Evolutionary conservation across 2,888 invertebrate genomes (phyloP).

Genomic region (Tryphoninae sp.): DNA sequence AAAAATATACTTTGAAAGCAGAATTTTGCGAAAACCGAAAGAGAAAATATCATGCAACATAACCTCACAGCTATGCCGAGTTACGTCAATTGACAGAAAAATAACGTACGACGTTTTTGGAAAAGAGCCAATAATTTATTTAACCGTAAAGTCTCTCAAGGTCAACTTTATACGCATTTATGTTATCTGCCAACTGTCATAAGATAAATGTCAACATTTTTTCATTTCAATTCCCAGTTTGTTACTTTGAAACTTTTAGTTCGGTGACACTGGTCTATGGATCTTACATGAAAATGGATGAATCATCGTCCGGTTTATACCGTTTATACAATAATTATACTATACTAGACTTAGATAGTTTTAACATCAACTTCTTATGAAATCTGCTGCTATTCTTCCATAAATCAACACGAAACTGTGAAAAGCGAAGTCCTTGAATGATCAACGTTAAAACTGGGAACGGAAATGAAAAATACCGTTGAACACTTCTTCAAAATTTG

Average conservation of each 20-base stretch:
- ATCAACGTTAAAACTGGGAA: too few relatives aligned
- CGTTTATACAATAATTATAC: too few relatives aligned
- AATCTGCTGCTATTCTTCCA: too few relatives aligned
- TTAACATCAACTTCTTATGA: too few relatives aligned
- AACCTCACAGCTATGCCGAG: constrained; percentile 5
- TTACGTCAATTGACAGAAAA: neutral
- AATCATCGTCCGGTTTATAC: too few relatives aligned
- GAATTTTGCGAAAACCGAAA: neutral
- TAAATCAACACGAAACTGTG: too few relatives aligned
- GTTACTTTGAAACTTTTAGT: neutral
- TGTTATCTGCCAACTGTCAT: neutral
- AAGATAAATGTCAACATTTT: neutral
- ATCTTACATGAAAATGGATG: too few relatives aligned
- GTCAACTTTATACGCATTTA: neutral
- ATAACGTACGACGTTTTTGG: neutral
- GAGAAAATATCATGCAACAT: constrained; percentile 17
- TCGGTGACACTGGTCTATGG: too few relatives aligned
- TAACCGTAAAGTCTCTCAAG: neutral
- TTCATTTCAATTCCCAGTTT: neutral
- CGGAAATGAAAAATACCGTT: too few relatives aligned
- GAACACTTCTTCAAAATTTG: too few relatives aligned
- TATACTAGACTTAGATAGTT: too few relatives aligned
- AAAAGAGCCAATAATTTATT: neutral
- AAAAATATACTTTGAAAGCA: neutral
- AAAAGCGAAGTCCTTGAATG: too few relatives aligned